Percentiles rank a stretch among this genome's conserved stretches.
These are phyloP conservation scores for Eremobia ochroleuca DNA, from an alignment of 2,888 invertebrate species.

Conservation along the genomic window DNA sequence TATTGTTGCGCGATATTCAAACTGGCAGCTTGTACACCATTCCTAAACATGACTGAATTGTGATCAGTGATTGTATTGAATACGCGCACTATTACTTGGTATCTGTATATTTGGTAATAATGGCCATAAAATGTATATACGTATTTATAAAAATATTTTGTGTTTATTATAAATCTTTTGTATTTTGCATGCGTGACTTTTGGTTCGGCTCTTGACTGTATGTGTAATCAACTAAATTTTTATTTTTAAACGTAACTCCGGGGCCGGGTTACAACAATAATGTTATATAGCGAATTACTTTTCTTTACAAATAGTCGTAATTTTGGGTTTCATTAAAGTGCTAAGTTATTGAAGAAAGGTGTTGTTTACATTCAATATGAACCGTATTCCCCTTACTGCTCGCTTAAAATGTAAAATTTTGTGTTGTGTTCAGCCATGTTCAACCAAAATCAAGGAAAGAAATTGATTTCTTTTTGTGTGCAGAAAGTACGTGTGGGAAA, in stretches of 20 bases:
- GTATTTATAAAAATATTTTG: conserved; percentile 56
- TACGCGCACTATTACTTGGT: conserved; percentile 31
- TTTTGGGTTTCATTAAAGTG: conserved; percentile 80
- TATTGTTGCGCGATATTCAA: neutral
- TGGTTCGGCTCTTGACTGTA: conserved; percentile 32
- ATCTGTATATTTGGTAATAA: conserved; percentile 32
- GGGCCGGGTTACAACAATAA: conserved; percentile 28
- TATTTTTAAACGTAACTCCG: conserved; percentile 27
- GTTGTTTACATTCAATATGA: conserved; percentile 37
- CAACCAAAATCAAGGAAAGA: neutral
- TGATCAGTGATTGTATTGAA: conserved; percentile 33
- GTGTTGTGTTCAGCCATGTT: neutral
- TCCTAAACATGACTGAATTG: neutral
- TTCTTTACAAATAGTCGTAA: conserved; percentile 71
- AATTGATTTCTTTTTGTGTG: neutral
- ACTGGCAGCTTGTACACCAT: conserved; percentile 11
- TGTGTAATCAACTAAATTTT: conserved; percentile 37
- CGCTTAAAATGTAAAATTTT: neutral
- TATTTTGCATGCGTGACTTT: conserved; percentile 46
- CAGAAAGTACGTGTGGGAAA: neutral
- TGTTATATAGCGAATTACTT: conserved; percentile 51
- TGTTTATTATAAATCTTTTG: conserved; percentile 53
- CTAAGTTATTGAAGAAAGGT: conserved; percentile 72
- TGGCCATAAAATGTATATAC: conserved; percentile 50
- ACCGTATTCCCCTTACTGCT: neutral